Base-by-base conservation (phyloP, 1,140 invertebrate species). In the Leptinotarsa defecta region DNA sequence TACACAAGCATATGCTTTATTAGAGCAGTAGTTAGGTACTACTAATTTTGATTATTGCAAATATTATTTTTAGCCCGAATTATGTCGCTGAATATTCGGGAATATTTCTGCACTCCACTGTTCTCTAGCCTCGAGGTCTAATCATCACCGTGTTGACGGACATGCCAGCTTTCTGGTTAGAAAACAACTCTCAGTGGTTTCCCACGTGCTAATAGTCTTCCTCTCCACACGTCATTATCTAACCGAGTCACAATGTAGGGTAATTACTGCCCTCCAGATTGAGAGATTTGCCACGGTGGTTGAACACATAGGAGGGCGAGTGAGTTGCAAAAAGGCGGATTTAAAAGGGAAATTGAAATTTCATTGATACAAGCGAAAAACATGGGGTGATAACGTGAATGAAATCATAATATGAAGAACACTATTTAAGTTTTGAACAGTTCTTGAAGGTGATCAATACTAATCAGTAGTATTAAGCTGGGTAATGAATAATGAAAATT, bases 111-210 rank as follows among this genome's bases (percentile, higher is more conserved):
- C 52, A 57, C 52, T n/a, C 15, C 52, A 57, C 52, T 57, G 52
- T 17, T 57, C 6, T 57, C 52, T 19, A 57, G n/a, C 52, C 52
- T 13, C 52, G 52, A 57, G 52, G 52, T 3, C 15, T 57, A 57
- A 57, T 57, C 52, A 57, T 57, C 52, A 19, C 52, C 52, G 3
- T 57, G 52, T 57, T 57, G 52, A 57, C 52, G 52, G 52, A 57
- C 52, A 57, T 57, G 52, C 52, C 52, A 57, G n/a, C 52, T 57
- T 57, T 57, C 52, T 57, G 52, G 52, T 57, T 57, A 57, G 52
- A 57, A 57, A 57, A 57, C 52, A 57, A 17, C 52, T 57, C 13
- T 57, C 52, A 57, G 52, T 57, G 52, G 52, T 57, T 57, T 57
- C 52, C 52, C 52, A 57, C 52, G 52, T 57, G 52, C 52, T 57